Base-by-base conservation (phyloP, 2,797 vertebrate genomes). In the Eutrigla gurnardus region DNA sequence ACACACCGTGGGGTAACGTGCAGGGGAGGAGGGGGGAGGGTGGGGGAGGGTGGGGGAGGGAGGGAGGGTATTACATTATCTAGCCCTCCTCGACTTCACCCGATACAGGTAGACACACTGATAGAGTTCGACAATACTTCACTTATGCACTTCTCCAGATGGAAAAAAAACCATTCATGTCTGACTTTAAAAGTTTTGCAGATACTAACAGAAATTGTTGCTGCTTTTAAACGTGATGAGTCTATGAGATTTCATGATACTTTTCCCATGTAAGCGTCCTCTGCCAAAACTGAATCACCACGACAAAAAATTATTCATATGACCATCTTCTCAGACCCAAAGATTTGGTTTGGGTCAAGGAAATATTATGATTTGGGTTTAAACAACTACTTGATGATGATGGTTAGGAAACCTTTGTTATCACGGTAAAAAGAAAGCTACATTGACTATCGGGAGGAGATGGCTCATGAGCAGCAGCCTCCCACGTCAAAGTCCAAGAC, bases 1-100 rank as follows among this genome's bases (percentile, higher is more conserved):
- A 88, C 83, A 89, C 87, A 91, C 90, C 72, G 85, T 93, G 91
- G 92, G 89, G 91, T 91, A 90, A 92, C 58, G 70, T 86, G 89
- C 47, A 53, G 86, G 71, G 76, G 81, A 70, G 76, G 81, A 60
- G 65, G 75, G 74, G 81, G 77, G 13, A 12, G 42, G 13, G 42
- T 9, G 13, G 70, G 73, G 59, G 71, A 69, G 80, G 84, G 65
- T 9, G 75, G 82, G 58, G 63, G 77, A 74, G 80, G 78, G 13
- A 67, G 74, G 57, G 73, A 68, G 80, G 84, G 69, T 63, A 89
- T 92, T 87, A 91, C 81, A 93, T 93, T 92, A 92, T 91, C 83
- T 61, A 70, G 81, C 80, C 74, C 68, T 87, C 62, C 40, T 39
- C 61, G 61, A 85, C 71, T 77, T 81, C 69, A 80, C 42, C 63